Base-by-base conservation (phyloP, 2,797 vertebrate species). In the Ptychobarbus kaznakovi region DNA sequence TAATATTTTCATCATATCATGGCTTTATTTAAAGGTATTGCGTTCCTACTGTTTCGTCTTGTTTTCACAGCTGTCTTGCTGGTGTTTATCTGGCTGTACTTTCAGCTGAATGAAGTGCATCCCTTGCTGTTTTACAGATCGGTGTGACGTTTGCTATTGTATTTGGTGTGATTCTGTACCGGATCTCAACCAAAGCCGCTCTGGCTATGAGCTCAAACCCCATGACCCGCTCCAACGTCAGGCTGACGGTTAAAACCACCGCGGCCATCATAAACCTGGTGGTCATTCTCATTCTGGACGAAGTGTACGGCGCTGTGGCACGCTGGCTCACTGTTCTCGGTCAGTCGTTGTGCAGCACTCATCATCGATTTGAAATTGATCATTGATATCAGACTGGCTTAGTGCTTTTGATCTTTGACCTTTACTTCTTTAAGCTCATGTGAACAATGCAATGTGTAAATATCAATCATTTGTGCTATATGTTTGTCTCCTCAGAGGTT, bases 181-280 rank as follows among this genome's bases (percentile, higher is more conserved):
- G 98, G 53, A 98, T 99, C 90, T 99, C 98, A 38, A 99, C 96
- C 0, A 98, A 97, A 1, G 97, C 98, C 0, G 98, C 98, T 0
- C 92, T 99, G 81, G 96, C 97, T 25, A 97, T 99, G 96, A 99
- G 97, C 89, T 94, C 97, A 22, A 97, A 96, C 13, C 96, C 96
- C 0, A 95, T 94, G 0, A 97, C 97, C n/a, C 94, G 97, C 51
- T 97, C 96, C 51, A 97, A 97, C 0, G 96, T 97, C 0, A 94
- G 97, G 0, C 95, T 98, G 88, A 99, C 97, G 0, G 98, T 99
- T 77, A 99, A 97, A 0, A 97, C 98, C 87, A 99, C 98, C 0
- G 98, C 98, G 0, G 98, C 98, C 89, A 98, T 99, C 89, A 98
- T 99, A 89, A 99, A 99, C 92, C 93, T 99, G 84, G 97, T 99